Evolutionary conservation across 2,113 vertebrate species (phyloP).

Genomic region (Henicopernis longicauda): DNA sequence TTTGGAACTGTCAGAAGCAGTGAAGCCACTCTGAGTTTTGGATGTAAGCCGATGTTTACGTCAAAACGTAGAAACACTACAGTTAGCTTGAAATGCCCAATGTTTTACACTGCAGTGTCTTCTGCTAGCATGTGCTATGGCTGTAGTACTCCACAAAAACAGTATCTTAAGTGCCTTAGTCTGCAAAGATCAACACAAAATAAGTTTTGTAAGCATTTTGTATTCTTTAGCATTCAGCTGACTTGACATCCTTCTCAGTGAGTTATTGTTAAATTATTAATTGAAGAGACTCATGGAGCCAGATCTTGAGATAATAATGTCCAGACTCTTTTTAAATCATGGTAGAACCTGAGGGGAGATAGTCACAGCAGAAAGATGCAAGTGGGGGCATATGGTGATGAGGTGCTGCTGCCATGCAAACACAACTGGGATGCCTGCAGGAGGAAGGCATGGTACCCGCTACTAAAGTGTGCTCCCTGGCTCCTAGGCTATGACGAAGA

Average conservation of each 20-base stretch:
- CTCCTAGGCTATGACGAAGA: background rate
- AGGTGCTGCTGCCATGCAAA: background rate
- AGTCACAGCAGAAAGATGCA: background rate
- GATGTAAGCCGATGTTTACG: conserved; percentile 81
- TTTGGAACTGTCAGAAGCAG: conserved; percentile 88
- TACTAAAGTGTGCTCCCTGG: background rate
- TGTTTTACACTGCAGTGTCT: background rate
- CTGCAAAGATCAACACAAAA: background rate
- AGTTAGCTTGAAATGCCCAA: background rate
- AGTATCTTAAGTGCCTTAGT: background rate
- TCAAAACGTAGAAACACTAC: background rate
- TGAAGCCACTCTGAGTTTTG: conserved; percentile 87
- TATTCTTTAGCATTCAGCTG: background rate
- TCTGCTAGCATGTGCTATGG: background rate
- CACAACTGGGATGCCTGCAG: background rate
- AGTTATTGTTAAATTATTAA: background rate
- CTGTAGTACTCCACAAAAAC: background rate
- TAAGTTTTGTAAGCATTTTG: background rate
- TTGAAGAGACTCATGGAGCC: background rate
- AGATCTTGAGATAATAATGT: background rate
- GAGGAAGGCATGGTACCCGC: background rate
- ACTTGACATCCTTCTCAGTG: background rate
- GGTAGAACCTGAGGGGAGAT: background rate
- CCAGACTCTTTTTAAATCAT: background rate
- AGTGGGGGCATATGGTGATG: background rate